These are phyloP conservation scores for Ranitomeya variabilis DNA, from an alignment of 2,113 vertebrate genomes.

Conservation along the genomic window DNA sequence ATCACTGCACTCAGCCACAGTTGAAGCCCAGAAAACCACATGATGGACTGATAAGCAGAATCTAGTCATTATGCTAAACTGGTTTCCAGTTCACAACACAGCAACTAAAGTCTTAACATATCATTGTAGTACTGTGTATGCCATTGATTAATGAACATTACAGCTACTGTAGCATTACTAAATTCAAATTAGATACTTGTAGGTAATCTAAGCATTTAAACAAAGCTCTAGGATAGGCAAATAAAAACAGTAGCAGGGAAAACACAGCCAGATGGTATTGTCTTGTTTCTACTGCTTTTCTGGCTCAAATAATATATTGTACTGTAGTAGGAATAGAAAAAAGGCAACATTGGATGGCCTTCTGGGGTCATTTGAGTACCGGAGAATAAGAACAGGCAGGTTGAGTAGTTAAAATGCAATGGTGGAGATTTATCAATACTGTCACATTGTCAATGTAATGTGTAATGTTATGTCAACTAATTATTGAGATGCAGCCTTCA, in stretches of 20 bases:
- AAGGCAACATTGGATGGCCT: too few relatives aligned
- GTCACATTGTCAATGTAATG: too few relatives aligned
- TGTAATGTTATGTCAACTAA: too few relatives aligned
- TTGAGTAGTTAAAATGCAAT: too few relatives aligned
- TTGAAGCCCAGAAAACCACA: neutral
- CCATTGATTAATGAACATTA: slow-evolving; percentile 8
- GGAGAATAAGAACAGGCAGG: too few relatives aligned
- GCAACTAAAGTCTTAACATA: neutral
- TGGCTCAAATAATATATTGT: neutral
- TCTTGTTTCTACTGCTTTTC: neutral
- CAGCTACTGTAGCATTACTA: neutral
- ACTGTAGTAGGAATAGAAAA: too few relatives aligned
- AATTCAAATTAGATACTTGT: neutral
- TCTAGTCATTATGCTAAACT: slow-evolving; percentile 25
- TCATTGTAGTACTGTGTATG: slow-evolving; percentile 7
- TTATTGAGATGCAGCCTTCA: too few relatives aligned
- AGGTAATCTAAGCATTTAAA: neutral
- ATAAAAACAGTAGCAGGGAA: neutral
- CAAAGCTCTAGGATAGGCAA: neutral
- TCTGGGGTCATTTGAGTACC: too few relatives aligned
- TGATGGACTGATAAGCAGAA: slow-evolving; percentile 29
- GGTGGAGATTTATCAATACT: too few relatives aligned
- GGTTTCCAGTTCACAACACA: slow-evolving; percentile 13
- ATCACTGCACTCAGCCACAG: neutral
- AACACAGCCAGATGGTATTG: neutral